Evolutionary conservation across 2,113 vertebrate species (phyloP), one percentile per base, ranked within the genome.

Genomic region (Nothobranchius furzeri): DNA sequence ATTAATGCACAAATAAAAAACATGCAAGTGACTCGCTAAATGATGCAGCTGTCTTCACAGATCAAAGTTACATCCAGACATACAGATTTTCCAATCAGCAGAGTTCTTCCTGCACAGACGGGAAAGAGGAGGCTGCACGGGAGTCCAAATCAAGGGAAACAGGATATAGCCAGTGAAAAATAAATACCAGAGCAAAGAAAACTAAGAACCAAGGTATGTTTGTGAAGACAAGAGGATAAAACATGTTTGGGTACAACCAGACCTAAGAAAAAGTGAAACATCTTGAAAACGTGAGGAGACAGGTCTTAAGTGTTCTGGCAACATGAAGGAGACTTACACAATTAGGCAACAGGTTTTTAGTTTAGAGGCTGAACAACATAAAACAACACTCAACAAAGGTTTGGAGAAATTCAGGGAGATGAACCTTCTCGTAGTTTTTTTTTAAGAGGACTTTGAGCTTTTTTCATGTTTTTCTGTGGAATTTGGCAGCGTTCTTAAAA

Each of bases 81-180:
- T 40, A 4, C 47, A 60, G 68, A 74, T 53, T 53, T 53, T 73
- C 54, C 13, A 48, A 64, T 43, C 60, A 70, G 57, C 73, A 74
- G 70, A 64, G 83, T 55, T 79, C 65, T 90, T 89, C 88, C 85
- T 86, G 86, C 81, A 87, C 51, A 77, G 84, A 85, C 77, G 78
- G 91, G 84, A 87, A 79, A 70, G 64, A 57, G 56, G 69, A 17
- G 75, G 76, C 51, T 57, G 58, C 48, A 63, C 60, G 78, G 78
- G 68, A 82, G 90, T 85, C 83, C 65, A 4, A 49, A 64, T 46
- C 65, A 4, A 67, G 61, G 71, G 70, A 91, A 93, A 93, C 92
- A 93, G 92, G 92, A 93, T 86, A 90, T 90, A 93, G 92, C 90
- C 89, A 91, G 74, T 54, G 84, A 80, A 69, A 72, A 35, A 43